Percentiles rank a stretch among this genome's conserved stretches.
Evolutionary conservation across 2,113 vertebrate species (phyloP).

Genomic region (Scolopax mira): DNA sequence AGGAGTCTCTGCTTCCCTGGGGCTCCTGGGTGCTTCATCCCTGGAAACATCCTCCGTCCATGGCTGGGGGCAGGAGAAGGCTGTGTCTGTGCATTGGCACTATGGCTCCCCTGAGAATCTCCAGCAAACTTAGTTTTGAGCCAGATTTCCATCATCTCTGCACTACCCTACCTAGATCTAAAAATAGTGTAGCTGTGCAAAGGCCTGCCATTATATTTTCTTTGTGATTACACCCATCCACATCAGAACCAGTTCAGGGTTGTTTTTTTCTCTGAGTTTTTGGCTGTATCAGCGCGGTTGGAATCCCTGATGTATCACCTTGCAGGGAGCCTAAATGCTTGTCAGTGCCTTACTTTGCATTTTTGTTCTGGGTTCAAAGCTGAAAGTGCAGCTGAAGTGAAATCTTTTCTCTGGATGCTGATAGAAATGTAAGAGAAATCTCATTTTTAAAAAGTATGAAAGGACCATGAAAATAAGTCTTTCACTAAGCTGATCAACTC

Average conservation of each 20-base stretch:
- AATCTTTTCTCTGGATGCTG: constrained; percentile 40
- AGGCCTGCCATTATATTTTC: neutral
- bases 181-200: neutral
- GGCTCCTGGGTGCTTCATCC: too few species aligned
- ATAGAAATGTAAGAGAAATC: constrained; percentile 34
- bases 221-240: neutral
- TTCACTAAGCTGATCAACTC: constrained; percentile 64
- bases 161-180: neutral
- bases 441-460: constrained; percentile 44
- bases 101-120: neutral
- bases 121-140: neutral
- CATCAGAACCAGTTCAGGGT: neutral
- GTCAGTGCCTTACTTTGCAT: constrained; percentile 47
- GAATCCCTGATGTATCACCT: constrained; percentile 42
- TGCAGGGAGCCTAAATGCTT: constrained; percentile 39
- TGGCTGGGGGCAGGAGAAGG: neutral
- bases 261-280: neutral
- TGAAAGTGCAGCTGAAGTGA: neutral
- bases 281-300: neutral
- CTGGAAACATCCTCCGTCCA: accelerated
- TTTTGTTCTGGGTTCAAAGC: constrained; percentile 48
- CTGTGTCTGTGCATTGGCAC: accelerated
- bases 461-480: constrained; percentile 47
- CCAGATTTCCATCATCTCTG: neutral
- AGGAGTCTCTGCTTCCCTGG: neutral